A percentile compares a stretch with the other conserved stretches of the same genome.
Evolutionary conservation across 92 coral and sea anemone genomes (phyloP).

Genomic region (Porites rus): DNA sequence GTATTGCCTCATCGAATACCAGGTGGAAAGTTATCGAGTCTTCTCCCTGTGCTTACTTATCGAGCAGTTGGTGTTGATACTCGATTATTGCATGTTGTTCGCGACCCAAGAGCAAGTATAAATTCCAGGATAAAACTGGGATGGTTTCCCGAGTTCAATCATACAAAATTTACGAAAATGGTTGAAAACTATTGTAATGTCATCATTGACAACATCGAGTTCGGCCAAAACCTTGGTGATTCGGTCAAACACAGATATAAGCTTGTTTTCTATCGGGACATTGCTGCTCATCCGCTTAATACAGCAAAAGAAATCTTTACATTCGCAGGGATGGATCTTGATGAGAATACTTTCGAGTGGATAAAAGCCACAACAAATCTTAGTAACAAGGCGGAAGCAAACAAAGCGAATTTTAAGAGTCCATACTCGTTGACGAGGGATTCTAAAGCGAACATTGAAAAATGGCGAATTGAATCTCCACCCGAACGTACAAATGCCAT

Average conservation of each 20-base stretch:
- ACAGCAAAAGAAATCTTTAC: conserved; percentile 24
- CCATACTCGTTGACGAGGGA: conserved; percentile 25
- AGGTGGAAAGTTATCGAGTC: conserved; percentile 11
- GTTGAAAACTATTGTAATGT: conserved; percentile 6
- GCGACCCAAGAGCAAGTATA: conserved; percentile 44
- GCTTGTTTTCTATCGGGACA: conserved; percentile 24
- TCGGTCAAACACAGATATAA: conserved; percentile 21
- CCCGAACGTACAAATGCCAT: conserved; percentile 16
- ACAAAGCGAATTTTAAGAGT: not conserved
- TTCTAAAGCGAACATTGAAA: conserved; percentile 34
- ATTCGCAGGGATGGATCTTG: conserved; percentile 23
- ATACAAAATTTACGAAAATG: conserved; percentile 3
- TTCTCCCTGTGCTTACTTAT: conserved; percentile 8
- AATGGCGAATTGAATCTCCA: conserved; percentile 38
- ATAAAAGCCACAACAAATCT: conserved; percentile 33
- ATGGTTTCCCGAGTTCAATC: conserved; percentile 41
- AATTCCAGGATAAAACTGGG: conserved; percentile 37
- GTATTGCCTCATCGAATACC: conserved; percentile 14
- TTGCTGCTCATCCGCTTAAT: conserved; percentile 27
- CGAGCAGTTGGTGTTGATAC: conserved; percentile 2
- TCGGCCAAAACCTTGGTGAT: conserved; percentile 17
- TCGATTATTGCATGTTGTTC: conserved; percentile 40
- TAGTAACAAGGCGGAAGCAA: not conserved
- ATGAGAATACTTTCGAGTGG: conserved; percentile 25
- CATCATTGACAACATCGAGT: conserved; percentile 18